Percentiles rank a stretch among this genome's conserved stretches.
Evolutionary conservation across 1,140 invertebrate species (phyloP).

Genomic region (Drosophila busckii): DNA sequence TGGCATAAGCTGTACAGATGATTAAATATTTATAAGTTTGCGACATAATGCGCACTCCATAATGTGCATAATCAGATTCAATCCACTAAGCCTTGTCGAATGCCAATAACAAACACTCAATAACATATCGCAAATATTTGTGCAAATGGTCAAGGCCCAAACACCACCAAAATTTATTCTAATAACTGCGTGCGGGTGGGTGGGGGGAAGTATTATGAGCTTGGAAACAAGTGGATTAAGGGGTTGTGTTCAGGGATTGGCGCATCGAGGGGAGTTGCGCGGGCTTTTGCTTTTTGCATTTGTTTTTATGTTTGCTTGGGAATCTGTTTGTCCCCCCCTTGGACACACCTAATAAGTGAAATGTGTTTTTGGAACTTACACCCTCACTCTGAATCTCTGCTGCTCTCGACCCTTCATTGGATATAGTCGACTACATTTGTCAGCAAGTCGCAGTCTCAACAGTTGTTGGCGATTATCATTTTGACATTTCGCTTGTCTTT

Average conservation of each 20-base stretch:
- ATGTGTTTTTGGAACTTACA: slow-evolving; percentile 59
- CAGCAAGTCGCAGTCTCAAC: slow-evolving; percentile 62
- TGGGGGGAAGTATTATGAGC: slow-evolving; percentile 33
- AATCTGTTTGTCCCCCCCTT: slow-evolving; percentile 26
- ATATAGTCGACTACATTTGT: slow-evolving; percentile 55
- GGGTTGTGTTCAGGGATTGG: slow-evolving; percentile 31
- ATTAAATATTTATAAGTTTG: neutral
- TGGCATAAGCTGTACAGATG: neutral
- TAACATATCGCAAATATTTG: slow-evolving; percentile 49
- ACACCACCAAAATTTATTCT: slow-evolving; percentile 37
- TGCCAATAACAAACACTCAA: slow-evolving; percentile 58
- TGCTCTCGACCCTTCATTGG: neutral
- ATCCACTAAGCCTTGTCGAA: slow-evolving; percentile 17
- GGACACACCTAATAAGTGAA: slow-evolving; percentile 57
- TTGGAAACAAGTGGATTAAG: slow-evolving; percentile 70
- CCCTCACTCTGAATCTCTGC: slow-evolving; percentile 19
- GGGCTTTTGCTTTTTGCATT: slow-evolving; percentile 64
- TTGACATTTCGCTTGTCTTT: slow-evolving; percentile 55
- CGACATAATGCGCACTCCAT: neutral
- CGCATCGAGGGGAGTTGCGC: neutral
- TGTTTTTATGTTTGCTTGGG: slow-evolving; percentile 69
- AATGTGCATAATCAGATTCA: slow-evolving; percentile 41
- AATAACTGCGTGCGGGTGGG: slow-evolving; percentile 28
- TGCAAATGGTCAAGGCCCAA: slow-evolving; percentile 28
- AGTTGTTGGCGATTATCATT: slow-evolving; percentile 78